phyloP scores from a whole-genome alignment of 2,888 invertebrate species.

The Drosophila mimetica region DNA sequence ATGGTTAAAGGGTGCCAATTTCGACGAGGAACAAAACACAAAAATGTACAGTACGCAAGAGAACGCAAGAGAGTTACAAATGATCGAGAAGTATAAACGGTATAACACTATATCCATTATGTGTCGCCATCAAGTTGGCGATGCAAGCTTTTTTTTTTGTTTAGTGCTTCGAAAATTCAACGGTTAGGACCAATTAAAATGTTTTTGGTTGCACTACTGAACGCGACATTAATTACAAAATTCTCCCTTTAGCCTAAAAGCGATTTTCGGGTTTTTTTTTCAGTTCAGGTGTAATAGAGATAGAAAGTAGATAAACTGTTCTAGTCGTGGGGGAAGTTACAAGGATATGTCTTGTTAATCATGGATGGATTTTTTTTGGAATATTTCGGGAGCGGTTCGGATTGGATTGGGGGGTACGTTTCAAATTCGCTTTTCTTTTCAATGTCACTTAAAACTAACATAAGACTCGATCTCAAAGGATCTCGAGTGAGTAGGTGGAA shows the following conservation, averaged over 20 bases:
- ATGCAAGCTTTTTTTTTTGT: conserved; percentile 46
- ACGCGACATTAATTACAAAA: conserved; percentile 82
- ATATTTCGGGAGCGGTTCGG: conserved; percentile 39
- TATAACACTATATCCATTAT: conserved; percentile 48
- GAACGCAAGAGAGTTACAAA: conserved; percentile 64
- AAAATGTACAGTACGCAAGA: conserved; percentile 62
- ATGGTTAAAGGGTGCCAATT: conserved; percentile 58
- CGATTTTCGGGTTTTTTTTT: conserved; percentile 62
- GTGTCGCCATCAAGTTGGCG: conserved; percentile 54
- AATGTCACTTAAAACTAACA: conserved; percentile 75
- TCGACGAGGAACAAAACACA: conserved; percentile 66
- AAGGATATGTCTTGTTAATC: conserved; percentile 58
- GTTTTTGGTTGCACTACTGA: conserved; percentile 45
- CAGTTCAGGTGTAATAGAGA: conserved; percentile 64
- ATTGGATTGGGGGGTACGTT: conserved; percentile 48
- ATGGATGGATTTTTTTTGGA: conserved; percentile 47
- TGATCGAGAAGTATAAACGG: conserved; percentile 53
- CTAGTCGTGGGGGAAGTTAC: conserved; percentile 68
- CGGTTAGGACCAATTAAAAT: conserved; percentile 64
- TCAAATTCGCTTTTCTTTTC: conserved; percentile 72
- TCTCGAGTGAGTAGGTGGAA: conserved; percentile 10
- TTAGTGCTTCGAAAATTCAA: conserved; percentile 79
- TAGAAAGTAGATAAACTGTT: conserved; percentile 67
- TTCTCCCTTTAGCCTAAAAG: conserved; percentile 84
- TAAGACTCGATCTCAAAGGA: conserved; percentile 45